Conservation (phyloP, 2,888 invertebrate genomes). For the Smittia sp. region DNA sequence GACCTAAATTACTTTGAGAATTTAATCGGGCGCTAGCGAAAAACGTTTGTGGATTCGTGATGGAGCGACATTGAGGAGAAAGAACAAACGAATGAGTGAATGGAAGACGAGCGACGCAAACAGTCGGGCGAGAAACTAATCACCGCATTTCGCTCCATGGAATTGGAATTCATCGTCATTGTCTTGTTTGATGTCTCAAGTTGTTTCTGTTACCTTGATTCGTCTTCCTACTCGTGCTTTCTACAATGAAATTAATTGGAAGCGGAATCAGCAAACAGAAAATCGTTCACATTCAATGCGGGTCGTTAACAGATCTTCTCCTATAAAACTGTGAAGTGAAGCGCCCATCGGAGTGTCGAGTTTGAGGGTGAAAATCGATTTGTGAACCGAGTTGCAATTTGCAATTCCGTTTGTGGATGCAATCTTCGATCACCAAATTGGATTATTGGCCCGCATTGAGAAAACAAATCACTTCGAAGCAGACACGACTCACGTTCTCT, state of each 20-base stretch:
- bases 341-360: too few species aligned
- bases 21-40: neutral
- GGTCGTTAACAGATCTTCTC: too few species aligned
- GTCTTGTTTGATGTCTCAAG: neutral
- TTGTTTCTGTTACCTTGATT: neutral
- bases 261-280: neutral
- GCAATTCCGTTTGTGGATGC: too few species aligned
- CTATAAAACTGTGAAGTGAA: too few species aligned
- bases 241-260: neutral
- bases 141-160: neutral
- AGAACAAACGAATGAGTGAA: neutral
- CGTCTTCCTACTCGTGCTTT: slow-evolving; percentile 11
- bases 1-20: neutral
- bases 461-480: too few species aligned
- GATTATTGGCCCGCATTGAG: too few species aligned
- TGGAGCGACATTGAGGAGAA: neutral
- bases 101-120: neutral
- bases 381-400: too few species aligned
- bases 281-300: neutral
- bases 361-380: too few species aligned
- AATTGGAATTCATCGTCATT: neutral
- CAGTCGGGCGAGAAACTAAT: neutral
- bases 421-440: too few species aligned
- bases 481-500: too few species aligned
- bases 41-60: neutral